These are phyloP conservation scores for Drosophila leonis DNA, from an alignment of 2,888 invertebrate genomes.

Conservation along the genomic window DNA sequence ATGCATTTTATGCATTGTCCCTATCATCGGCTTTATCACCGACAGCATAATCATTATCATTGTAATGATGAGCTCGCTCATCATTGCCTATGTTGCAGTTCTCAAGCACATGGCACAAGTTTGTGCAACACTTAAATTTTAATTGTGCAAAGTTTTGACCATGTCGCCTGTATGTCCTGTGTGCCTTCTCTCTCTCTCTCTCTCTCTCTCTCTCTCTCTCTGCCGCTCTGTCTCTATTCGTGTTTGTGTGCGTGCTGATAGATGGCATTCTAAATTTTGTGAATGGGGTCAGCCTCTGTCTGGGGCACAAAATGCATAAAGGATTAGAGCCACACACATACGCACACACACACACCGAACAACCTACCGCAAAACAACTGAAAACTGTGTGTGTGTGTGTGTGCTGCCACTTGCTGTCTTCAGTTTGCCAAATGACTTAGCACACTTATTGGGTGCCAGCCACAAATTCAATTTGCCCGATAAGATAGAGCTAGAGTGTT, in stretches of 20 bases:
- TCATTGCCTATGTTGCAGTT: constrained; percentile 27
- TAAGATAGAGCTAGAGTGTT: constrained; percentile 41
- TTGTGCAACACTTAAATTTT: constrained; percentile 82
- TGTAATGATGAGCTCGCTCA: background rate
- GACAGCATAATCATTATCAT: constrained; percentile 13
- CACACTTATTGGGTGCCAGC: constrained; percentile 70
- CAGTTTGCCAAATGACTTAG: constrained; percentile 75
- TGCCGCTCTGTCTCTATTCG: constrained; percentile 7
- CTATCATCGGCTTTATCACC: constrained; percentile 36
- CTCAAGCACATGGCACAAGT: constrained; percentile 68
- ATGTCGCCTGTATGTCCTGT: constrained; percentile 67
- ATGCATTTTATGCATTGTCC: constrained; percentile 67
- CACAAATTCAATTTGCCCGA: constrained; percentile 74
- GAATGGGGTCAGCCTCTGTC: constrained; percentile 74
- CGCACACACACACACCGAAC: constrained; percentile 14
- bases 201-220: background rate
- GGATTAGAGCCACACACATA: constrained; percentile 58
- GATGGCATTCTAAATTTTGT: constrained; percentile 72
- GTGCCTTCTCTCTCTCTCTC: constrained; percentile 2
- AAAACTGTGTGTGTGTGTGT: constrained; percentile 40
- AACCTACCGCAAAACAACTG: constrained; percentile 28
- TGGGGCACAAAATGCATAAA: constrained; percentile 70
- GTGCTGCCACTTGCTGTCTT: constrained; percentile 29
- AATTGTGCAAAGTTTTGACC: constrained; percentile 79
- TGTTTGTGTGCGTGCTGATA: constrained; percentile 63